phyloP scores from a whole-genome alignment of 1,140 invertebrate species.

The Cydia splendana region DNA sequence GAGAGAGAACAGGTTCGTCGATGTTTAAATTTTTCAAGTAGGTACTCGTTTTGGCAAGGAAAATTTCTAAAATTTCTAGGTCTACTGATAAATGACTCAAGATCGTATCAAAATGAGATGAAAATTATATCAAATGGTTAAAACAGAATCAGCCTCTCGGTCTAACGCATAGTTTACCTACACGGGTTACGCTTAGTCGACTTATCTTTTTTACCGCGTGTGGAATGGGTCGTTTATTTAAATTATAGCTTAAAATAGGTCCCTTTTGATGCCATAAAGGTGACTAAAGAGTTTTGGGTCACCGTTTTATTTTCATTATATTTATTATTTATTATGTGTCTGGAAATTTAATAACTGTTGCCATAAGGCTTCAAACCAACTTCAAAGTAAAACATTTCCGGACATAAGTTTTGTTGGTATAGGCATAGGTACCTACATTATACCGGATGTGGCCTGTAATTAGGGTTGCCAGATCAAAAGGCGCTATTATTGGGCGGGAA shows the following conservation, averaged over 20 bases:
- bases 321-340: neutral
- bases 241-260: neutral
- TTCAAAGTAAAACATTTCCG: neutral
- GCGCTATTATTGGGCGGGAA: too few species aligned
- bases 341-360: neutral
- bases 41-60: too few species aligned
- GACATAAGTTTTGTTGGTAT: neutral
- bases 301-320: neutral
- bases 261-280: neutral
- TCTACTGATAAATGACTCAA: too few species aligned
- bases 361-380: neutral
- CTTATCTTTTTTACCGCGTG: conserved; percentile 16
- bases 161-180: conserved; percentile 2
- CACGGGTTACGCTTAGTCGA: conserved; percentile 2
- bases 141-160: too few species aligned
- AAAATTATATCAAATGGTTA: too few species aligned
- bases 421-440: neutral
- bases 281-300: conserved; percentile 13
- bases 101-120: too few species aligned
- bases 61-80: too few species aligned
- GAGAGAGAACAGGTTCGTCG: too few species aligned
- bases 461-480: too few species aligned
- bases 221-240: conserved; percentile 16
- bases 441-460: too few species aligned
- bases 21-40: too few species aligned